phyloP scores from a whole-genome alignment of 2,797 vertebrate species.

The Poecilia wingei region DNA sequence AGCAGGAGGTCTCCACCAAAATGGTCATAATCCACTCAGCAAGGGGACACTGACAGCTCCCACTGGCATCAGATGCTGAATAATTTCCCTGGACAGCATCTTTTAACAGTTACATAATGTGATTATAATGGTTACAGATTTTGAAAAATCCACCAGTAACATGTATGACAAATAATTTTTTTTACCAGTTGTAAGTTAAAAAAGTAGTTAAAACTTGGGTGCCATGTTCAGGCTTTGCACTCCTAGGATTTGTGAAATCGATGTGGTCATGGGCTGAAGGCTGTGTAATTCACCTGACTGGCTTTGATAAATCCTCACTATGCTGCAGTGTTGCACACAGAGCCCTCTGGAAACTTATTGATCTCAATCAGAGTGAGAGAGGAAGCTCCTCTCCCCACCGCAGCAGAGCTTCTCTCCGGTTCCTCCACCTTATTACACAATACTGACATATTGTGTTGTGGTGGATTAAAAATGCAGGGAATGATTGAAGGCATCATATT shows the following conservation, averaged over 20 bases:
- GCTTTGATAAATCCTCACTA: slow-evolving; percentile 59
- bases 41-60: slow-evolving; percentile 56
- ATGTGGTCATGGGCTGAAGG: slow-evolving; percentile 33
- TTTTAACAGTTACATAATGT: slow-evolving; percentile 44
- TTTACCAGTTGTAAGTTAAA: neutral
- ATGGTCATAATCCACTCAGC: slow-evolving; percentile 58
- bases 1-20: slow-evolving; percentile 52
- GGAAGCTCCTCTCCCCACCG: slow-evolving; percentile 38
- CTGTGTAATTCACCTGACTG: slow-evolving; percentile 55
- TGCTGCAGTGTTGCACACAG: slow-evolving; percentile 52
- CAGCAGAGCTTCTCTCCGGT: slow-evolving; percentile 51
- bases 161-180: neutral
- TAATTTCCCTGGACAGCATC: slow-evolving; percentile 23
- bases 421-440: slow-evolving; percentile 18
- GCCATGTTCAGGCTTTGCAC: neutral
- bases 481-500: slow-evolving; percentile 28
- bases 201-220: slow-evolving; percentile 1
- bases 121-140: neutral
- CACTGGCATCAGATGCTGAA: slow-evolving; percentile 47
- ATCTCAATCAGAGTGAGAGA: slow-evolving; percentile 62
- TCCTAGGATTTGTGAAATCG: slow-evolving; percentile 38
- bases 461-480: slow-evolving; percentile 15
- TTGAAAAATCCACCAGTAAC: neutral
- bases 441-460: slow-evolving; percentile 2
- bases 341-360: slow-evolving; percentile 58